phyloP scores from a whole-genome alignment of 2,888 invertebrate genomes.

The Cheilosia scutellata region DNA sequence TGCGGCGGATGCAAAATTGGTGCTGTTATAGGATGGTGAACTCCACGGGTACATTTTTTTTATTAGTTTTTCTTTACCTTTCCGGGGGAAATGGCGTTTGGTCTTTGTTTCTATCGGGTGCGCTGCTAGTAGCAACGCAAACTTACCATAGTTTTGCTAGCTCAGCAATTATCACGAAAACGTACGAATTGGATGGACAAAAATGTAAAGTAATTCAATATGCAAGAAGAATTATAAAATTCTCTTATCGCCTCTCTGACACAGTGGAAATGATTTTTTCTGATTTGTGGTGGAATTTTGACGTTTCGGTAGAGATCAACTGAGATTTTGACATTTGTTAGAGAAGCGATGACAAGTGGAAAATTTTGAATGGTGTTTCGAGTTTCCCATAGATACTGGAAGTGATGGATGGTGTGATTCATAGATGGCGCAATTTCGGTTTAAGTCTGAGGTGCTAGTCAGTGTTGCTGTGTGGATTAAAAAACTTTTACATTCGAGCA shows the following conservation, averaged over 20 bases:
- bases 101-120: conserved; percentile 48
- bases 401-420: not conserved
- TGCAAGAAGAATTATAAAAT: conserved; percentile 37
- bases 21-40: conserved; percentile 81
- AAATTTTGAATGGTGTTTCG: conserved; percentile 9
- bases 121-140: conserved; percentile 63
- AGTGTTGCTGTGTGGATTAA: conserved; percentile 19
- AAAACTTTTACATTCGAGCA: too few species aligned
- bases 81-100: conserved; percentile 52
- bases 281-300: conserved; percentile 62
- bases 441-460: not conserved
- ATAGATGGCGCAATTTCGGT: conserved; percentile 3
- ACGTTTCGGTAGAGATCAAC: conserved; percentile 52
- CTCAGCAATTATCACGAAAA: conserved; percentile 61
- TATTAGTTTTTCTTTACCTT: conserved; percentile 13
- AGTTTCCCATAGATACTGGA: conserved; percentile 18
- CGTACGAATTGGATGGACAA: conserved; percentile 19
- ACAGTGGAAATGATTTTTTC: conserved; percentile 46
- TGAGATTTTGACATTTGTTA: conserved; percentile 61
- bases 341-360: conserved; percentile 50
- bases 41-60: conserved; percentile 83
- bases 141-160: conserved; percentile 71
- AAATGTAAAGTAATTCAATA: conserved; percentile 14
- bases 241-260: conserved; percentile 62
- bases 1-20: conserved; percentile 64